Conservation (phyloP, 2,888 invertebrate species). For the Bursaphelenchus okinawaensis region DNA sequence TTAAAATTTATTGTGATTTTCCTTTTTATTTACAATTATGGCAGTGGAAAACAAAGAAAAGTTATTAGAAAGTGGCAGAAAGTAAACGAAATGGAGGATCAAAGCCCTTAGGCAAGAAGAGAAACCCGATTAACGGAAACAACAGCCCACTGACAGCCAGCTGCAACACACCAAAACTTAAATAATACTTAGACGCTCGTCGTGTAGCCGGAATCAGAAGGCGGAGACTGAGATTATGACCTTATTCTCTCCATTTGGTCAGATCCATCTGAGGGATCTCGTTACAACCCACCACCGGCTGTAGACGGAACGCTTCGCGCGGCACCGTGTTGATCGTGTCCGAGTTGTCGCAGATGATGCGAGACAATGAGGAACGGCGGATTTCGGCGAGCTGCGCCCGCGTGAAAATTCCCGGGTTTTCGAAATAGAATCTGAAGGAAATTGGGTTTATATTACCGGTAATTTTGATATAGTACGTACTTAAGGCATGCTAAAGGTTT, state of each 20-base stretch:
- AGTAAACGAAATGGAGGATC: background rate
- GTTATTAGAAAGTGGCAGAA: background rate
- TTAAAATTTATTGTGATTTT: too few species aligned
- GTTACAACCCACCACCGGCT: constrained; percentile 24
- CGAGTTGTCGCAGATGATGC: constrained; percentile 80
- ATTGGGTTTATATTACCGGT: background rate
- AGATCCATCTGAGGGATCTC: constrained; percentile 33
- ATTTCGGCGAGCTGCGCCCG: constrained; percentile 71
- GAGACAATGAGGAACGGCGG: constrained; percentile 70
- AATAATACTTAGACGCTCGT: too few species aligned
- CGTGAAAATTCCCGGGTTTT: constrained; percentile 59
- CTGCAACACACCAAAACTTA: background rate
- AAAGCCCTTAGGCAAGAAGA: background rate
- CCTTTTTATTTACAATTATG: background rate
- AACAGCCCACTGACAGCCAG: background rate
- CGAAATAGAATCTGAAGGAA: constrained; percentile 61
- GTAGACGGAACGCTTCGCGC: constrained; percentile 37
- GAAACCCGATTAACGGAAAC: background rate
- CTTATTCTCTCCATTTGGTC: constrained; percentile 35
- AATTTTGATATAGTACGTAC: background rate
- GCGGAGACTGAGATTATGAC: background rate
- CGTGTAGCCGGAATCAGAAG: too few species aligned
- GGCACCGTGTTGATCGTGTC: constrained; percentile 59
- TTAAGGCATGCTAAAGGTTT: background rate
- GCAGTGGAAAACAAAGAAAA: background rate